Conservation (phyloP, 2,113 vertebrate species). For the Thryonomys swinderianus region DNA sequence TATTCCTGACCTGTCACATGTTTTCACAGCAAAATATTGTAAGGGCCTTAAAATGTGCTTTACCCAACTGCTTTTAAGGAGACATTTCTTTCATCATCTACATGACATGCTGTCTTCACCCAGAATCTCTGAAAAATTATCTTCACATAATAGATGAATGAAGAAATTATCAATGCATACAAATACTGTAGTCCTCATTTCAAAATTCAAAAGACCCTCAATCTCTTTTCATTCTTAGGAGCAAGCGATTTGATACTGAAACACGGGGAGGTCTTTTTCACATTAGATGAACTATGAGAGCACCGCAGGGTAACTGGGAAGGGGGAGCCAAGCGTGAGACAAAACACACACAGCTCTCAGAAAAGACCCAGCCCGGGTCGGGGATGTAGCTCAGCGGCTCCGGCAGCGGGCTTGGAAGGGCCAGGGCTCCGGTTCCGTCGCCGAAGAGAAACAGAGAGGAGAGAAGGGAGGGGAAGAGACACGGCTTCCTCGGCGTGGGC, state of each 20-base stretch:
- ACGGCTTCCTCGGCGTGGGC: background rate
- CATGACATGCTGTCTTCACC: background rate
- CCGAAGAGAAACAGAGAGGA: too few relatives aligned
- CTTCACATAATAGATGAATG: background rate
- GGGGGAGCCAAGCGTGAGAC: background rate
- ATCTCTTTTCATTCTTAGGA: background rate
- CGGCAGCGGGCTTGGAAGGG: too few relatives aligned
- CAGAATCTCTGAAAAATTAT: background rate
- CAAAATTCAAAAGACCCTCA: background rate
- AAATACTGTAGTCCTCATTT: conserved; percentile 2
- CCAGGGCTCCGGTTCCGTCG: too few relatives aligned
- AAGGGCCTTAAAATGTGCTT: background rate
- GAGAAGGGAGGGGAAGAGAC: too few relatives aligned
- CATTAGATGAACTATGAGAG: background rate
- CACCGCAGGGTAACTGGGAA: background rate
- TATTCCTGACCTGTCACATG: background rate
- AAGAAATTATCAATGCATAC: background rate
- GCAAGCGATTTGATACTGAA: background rate
- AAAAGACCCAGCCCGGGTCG: too few relatives aligned
- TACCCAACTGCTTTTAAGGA: background rate
- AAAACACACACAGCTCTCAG: rapidly evolving
- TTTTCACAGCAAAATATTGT: background rate
- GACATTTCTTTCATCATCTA: background rate
- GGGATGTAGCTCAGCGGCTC: too few relatives aligned
- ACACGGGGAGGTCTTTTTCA: background rate